Conservation (phyloP, 2,113 vertebrate species). For the Phoxinus phoxinus region DNA sequence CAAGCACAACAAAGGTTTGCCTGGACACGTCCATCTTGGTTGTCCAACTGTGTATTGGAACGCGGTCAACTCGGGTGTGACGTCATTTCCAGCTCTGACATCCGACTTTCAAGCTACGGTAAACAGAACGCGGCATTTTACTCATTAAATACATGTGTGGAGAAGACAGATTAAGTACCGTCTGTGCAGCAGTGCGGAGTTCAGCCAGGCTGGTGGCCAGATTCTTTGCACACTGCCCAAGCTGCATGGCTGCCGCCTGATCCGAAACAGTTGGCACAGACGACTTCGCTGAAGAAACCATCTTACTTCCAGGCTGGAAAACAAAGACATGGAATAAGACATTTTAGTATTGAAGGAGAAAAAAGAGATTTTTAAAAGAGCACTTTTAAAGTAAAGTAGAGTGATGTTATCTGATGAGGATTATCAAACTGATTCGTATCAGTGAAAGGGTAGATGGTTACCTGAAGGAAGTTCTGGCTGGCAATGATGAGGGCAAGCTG, state of each 20-base stretch:
- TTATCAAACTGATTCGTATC: too few relatives aligned
- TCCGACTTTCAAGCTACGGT: too few relatives aligned
- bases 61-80: too few relatives aligned
- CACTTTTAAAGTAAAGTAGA: neutral
- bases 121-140: neutral
- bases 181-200: slow-evolving; percentile 91
- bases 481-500: slow-evolving; percentile 95
- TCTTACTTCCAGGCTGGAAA: slow-evolving; percentile 92
- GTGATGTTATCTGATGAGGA: neutral
- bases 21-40: too few relatives aligned
- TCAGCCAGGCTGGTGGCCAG: slow-evolving; percentile 95
- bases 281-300: slow-evolving; percentile 95
- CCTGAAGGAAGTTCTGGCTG: slow-evolving; percentile 98
- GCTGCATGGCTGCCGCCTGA: slow-evolving; percentile 96
- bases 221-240: slow-evolving; percentile 97
- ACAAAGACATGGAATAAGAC: neutral
- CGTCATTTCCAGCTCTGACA: too few relatives aligned
- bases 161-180: slow-evolving; percentile 72
- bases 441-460: slow-evolving; percentile 54
- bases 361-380: slow-evolving; percentile 41
- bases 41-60: too few relatives aligned
- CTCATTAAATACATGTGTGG: neutral
- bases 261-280: slow-evolving; percentile 94
- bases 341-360: neutral
- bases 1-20: too few relatives aligned